These are phyloP conservation scores for Balaeniceps rex DNA, from an alignment of 2,113 vertebrate species.

Conservation along the genomic window DNA sequence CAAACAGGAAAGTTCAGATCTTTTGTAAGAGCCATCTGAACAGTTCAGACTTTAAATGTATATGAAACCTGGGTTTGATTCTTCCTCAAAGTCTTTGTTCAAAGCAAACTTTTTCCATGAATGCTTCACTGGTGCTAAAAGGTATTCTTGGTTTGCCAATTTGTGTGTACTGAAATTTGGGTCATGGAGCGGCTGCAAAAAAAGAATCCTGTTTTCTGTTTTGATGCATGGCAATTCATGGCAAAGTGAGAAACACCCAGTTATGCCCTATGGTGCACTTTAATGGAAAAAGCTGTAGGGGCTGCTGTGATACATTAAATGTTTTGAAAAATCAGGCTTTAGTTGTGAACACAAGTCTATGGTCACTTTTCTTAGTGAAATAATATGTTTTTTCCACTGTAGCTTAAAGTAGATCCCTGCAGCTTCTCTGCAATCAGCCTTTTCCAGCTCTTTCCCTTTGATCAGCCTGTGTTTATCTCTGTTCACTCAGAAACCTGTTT, in stretches of 20 bases:
- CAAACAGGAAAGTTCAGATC: background rate
- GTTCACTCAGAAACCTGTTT: background rate
- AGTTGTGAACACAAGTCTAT: background rate
- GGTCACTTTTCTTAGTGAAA: background rate
- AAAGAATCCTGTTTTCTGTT: background rate
- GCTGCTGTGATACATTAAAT: background rate
- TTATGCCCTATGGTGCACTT: background rate
- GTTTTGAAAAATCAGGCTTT: background rate
- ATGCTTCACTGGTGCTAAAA: background rate
- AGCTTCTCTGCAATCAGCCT: background rate
- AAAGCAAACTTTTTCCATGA: background rate
- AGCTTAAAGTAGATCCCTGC: background rate
- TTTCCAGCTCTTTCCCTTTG: background rate
- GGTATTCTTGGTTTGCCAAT: background rate
- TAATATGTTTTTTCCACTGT: background rate
- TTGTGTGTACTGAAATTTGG: background rate
- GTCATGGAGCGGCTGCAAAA: background rate
- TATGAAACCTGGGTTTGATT: background rate
- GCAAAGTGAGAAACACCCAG: background rate
- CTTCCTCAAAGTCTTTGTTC: background rate
- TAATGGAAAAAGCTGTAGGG: background rate
- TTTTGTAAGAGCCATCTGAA: background rate
- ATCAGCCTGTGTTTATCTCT: background rate
- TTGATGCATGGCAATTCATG: background rate
- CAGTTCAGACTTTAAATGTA: background rate